Evolutionary conservation across 2,888 invertebrate genomes (phyloP).

Genomic region (Alcis repandata): DNA sequence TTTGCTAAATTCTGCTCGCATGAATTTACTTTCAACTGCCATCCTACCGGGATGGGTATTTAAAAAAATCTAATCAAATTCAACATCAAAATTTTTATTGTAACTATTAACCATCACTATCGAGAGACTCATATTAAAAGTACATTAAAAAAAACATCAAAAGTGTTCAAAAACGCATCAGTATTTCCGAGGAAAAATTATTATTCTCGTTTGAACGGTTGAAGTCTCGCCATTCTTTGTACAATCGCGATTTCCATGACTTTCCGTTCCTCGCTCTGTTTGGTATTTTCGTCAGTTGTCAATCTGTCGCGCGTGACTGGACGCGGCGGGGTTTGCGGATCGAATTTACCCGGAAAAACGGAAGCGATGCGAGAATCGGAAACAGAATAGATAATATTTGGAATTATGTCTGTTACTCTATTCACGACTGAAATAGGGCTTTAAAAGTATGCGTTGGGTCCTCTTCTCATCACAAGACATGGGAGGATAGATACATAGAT

Average conservation of each 20-base stretch:
- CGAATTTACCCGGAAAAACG: conserved; percentile 47
- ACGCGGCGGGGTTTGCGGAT: conserved; percentile 53
- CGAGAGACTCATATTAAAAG: no score
- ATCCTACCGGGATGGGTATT: no score
- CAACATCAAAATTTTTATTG: no score
- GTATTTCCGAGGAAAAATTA: conserved; percentile 41
- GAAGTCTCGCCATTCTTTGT: conserved; percentile 37
- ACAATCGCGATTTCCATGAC: conserved; percentile 45
- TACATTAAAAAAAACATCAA: conserved; percentile 25
- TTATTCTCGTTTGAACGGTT: conserved; percentile 41
- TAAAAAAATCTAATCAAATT: no score
- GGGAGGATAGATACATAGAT: no score
- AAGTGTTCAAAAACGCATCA: conserved; percentile 46
- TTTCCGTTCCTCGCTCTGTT: conserved; percentile 51
- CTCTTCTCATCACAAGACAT: no score
- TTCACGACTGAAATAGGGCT: neutral
- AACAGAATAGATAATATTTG: conserved; percentile 47
- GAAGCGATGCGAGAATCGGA: conserved; percentile 28
- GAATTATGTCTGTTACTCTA: conserved; percentile 23
- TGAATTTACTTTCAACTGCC: no score
- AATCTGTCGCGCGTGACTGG: conserved; percentile 75
- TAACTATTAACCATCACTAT: no score
- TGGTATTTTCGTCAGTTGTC: conserved; percentile 73
- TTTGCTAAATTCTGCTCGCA: no score
- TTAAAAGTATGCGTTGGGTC: no score